Evolutionary conservation across 1,140 invertebrate genomes (phyloP).

Genomic region (Andricus grossulariae): DNA sequence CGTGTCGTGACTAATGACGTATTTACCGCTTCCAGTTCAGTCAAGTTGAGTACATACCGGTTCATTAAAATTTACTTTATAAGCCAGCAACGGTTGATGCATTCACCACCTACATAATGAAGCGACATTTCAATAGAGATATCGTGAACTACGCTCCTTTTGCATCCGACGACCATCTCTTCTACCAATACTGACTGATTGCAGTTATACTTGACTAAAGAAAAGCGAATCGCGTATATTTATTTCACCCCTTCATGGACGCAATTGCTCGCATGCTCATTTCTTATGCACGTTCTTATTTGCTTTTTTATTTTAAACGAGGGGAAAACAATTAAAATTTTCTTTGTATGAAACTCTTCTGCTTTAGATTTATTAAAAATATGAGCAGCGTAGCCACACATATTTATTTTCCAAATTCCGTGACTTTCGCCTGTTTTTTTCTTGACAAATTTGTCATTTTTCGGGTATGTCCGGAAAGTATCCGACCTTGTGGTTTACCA

Average conservation of each 20-base stretch:
- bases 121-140: conserved; percentile 64
- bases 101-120: conserved; percentile 69
- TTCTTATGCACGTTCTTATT: neutral
- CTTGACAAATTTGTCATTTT: too few relatives aligned
- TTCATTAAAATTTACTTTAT: conserved; percentile 75
- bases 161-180: conserved; percentile 37
- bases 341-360: neutral
- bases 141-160: conserved; percentile 49
- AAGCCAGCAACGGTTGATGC: conserved; percentile 64
- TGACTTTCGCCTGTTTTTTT: too few relatives aligned
- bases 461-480: too few relatives aligned
- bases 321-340: neutral
- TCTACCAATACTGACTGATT: conserved; percentile 54
- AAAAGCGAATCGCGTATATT: conserved; percentile 12
- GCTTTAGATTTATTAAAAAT: too few relatives aligned
- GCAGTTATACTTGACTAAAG: conserved; percentile 19
- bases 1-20: conserved; percentile 68
- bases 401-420: too few relatives aligned
- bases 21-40: conserved; percentile 66
- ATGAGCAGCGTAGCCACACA: neutral
- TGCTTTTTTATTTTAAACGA: conserved; percentile 8
- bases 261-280: conserved; percentile 22
- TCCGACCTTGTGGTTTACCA: too few relatives aligned
- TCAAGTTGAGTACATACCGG: conserved; percentile 58
- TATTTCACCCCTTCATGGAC: conserved; percentile 3